Conservation (phyloP, 1,140 invertebrate genomes). For the Zaprionus taronus region DNA sequence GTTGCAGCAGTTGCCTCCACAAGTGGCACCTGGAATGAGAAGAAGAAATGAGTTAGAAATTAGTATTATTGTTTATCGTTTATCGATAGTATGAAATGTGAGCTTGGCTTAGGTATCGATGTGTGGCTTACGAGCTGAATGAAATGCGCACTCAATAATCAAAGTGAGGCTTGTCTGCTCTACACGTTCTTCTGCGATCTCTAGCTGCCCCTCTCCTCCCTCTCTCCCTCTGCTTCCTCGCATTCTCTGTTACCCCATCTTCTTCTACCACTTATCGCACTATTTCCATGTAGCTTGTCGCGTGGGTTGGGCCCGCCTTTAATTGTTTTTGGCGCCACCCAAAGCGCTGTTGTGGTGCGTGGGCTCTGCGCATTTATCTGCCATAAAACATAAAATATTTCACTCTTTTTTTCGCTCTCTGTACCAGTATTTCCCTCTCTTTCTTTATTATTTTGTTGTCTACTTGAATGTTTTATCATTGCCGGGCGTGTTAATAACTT, state of each 20-base stretch:
- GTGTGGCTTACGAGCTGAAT: too few relatives aligned
- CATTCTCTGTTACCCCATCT: background rate
- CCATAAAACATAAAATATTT: slow-evolving; percentile 16
- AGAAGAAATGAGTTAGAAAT: background rate
- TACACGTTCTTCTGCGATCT: background rate
- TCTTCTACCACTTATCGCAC: background rate
- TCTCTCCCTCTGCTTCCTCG: background rate
- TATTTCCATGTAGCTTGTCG: slow-evolving; percentile 22
- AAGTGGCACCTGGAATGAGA: slow-evolving; percentile 69
- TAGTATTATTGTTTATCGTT: background rate
- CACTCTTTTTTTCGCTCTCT: slow-evolving; percentile 7
- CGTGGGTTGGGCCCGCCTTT: slow-evolving; percentile 54
- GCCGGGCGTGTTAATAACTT: slow-evolving; percentile 69
- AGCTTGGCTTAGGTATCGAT: background rate
- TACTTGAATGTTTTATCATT: slow-evolving; percentile 54
- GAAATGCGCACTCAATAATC: background rate
- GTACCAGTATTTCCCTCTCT: slow-evolving; percentile 9
- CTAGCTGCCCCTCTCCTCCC: background rate
- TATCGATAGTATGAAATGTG: background rate
- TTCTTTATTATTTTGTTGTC: slow-evolving; percentile 4
- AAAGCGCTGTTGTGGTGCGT: slow-evolving; percentile 32
- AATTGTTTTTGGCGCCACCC: slow-evolving; percentile 70
- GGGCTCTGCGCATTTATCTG: slow-evolving; percentile 31
- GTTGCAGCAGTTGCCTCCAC: slow-evolving; percentile 79
- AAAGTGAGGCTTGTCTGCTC: background rate